A percentile compares a stretch with the other conserved stretches of the same genome.
Evolutionary conservation across 2,888 invertebrate genomes (phyloP).

Genomic region (Tiphia femorata): DNA sequence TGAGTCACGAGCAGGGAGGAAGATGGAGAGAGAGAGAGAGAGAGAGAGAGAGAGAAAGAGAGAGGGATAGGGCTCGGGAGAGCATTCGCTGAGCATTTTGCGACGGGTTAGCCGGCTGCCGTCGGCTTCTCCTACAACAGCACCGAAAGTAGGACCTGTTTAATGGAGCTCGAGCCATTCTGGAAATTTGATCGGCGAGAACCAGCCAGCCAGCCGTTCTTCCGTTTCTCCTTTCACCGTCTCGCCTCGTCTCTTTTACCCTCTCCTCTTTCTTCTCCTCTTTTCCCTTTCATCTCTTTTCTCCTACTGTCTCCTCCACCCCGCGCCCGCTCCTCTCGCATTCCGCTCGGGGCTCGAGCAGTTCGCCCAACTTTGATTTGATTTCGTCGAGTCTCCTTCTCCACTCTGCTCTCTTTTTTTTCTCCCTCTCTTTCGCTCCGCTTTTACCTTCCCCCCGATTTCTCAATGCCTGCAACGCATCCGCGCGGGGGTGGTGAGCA

Average conservation of each 20-base stretch:
- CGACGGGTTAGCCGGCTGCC: conserved; percentile 46
- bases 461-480: background rate
- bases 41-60: conserved; percentile 20
- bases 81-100: conserved; percentile 48
- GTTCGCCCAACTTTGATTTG: conserved; percentile 62
- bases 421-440: background rate
- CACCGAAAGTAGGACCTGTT: conserved; percentile 52
- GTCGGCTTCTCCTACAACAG: conserved; percentile 35
- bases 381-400: conserved; percentile 45
- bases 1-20: conserved; percentile 14
- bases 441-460: background rate
- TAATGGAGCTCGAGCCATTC: conserved; percentile 61
- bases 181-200: conserved; percentile 62
- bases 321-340: conserved; percentile 31
- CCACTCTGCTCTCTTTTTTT: conserved; percentile 20
- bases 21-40: too few relatives aligned
- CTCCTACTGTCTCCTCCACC: conserved; percentile 15
- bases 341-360: conserved; percentile 47
- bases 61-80: conserved; percentile 22
- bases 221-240: conserved; percentile 19
- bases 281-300: background rate
- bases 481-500: background rate
- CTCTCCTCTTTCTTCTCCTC: conserved; percentile 8
- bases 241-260: conserved; percentile 16
- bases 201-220: conserved; percentile 52